These are phyloP conservation scores for Campoletis sonorensis DNA, from an alignment of 1,140 invertebrate genomes.

Conservation along the genomic window DNA sequence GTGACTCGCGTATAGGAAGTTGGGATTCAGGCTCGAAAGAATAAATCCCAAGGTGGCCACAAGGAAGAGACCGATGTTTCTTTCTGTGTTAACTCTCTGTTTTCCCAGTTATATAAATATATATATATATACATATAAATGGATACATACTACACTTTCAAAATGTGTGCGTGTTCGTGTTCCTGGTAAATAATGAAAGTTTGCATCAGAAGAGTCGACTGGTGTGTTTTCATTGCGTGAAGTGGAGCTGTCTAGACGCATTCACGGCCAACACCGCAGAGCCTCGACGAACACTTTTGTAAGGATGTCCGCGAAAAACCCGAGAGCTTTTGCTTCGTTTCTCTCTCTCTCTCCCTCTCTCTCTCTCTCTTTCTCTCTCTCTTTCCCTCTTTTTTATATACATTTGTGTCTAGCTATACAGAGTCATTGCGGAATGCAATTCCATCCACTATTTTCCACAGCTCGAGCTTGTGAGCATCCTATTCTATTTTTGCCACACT, in stretches of 20 bases:
- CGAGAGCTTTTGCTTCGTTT: slow-evolving; percentile 13
- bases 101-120: slow-evolving; percentile 3
- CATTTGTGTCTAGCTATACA: not conserved
- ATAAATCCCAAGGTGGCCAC: not conserved
- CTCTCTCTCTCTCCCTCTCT: not conserved
- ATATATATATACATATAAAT: no score
- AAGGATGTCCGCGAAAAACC: not conserved
- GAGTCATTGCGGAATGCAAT: slow-evolving; percentile 13
- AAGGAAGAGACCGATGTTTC: not conserved
- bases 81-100: not conserved
- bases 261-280: slow-evolving; percentile 41
- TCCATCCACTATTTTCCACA: slow-evolving; percentile 35
- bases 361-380: not conserved
- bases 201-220: slow-evolving; percentile 46
- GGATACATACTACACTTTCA: no score
- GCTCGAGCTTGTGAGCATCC: slow-evolving; percentile 19
- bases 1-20: not conserved
- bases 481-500: slow-evolving; percentile 38
- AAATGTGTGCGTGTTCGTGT: not conserved
- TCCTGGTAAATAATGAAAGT: slow-evolving; percentile 47
- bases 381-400: not conserved
- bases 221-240: slow-evolving; percentile 50
- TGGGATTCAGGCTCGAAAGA: slow-evolving; percentile 1
- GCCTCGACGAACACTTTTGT: slow-evolving; percentile 36
- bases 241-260: slow-evolving; percentile 52